These are phyloP conservation scores for Eumacrocentrus americanus DNA, from an alignment of 2,888 invertebrate species.

Conservation along the genomic window DNA sequence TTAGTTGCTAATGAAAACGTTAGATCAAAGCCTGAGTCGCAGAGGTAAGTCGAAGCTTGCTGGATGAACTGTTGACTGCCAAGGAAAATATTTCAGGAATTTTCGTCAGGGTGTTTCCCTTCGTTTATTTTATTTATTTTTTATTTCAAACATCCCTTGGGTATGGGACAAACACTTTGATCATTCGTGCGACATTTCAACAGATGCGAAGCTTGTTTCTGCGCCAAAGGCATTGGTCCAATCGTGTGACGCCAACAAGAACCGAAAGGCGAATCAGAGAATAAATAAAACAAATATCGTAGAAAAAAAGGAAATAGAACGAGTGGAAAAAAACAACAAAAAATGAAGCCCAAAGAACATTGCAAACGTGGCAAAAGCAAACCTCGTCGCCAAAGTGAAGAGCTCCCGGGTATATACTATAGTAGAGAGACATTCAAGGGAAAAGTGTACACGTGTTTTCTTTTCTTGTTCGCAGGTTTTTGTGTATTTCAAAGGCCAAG, in stretches of 20 bases:
- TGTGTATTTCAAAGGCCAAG: slow-evolving; percentile 85
- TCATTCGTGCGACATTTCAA: slow-evolving; percentile 27
- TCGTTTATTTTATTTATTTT: neutral
- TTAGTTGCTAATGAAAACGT: slow-evolving; percentile 8
- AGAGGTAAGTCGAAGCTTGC: neutral
- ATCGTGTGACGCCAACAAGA: slow-evolving; percentile 28
- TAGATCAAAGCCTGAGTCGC: neutral
- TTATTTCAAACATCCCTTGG: neutral
- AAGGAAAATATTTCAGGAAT: slow-evolving; percentile 24
- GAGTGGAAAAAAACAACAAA: slow-evolving; percentile 10
- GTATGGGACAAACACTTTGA: slow-evolving; percentile 26
- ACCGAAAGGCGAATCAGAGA: slow-evolving; percentile 28
- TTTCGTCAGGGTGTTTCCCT: too few species aligned
- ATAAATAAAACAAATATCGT: slow-evolving; percentile 23
- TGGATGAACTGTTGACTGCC: slow-evolving; percentile 14
- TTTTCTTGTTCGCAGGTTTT: slow-evolving; percentile 66
- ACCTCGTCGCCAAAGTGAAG: slow-evolving; percentile 9
- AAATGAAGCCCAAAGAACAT: neutral
- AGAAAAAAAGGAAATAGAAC: slow-evolving; percentile 15
- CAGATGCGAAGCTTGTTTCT: slow-evolving; percentile 24
- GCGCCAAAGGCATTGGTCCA: slow-evolving; percentile 29
- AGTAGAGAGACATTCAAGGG: neutral
- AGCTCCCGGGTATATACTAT: neutral
- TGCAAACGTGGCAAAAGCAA: neutral
- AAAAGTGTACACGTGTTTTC: slow-evolving; percentile 1